These are phyloP conservation scores for Danaus plexippus DNA, from an alignment of 1,140 invertebrate genomes.

Conservation along the genomic window DNA sequence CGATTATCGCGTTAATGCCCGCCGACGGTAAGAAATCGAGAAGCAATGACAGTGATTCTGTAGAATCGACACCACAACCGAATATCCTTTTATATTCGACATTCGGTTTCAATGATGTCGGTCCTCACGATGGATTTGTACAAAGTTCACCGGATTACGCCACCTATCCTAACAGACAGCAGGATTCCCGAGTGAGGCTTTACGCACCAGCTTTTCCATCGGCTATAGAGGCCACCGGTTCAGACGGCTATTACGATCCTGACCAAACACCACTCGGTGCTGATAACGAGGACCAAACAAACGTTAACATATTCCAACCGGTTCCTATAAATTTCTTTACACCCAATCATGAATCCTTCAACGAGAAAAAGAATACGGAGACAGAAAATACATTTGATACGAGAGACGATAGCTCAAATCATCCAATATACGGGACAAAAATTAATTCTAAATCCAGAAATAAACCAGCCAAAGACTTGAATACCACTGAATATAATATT, in stretches of 20 bases:
- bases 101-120: constrained; percentile 61
- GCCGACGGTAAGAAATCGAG: constrained; percentile 35
- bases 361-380: constrained; percentile 18
- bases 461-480: constrained; percentile 31
- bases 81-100: constrained; percentile 57
- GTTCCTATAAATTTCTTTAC: constrained; percentile 37
- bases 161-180: constrained; percentile 32
- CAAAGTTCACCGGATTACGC: constrained; percentile 56
- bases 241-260: constrained; percentile 32
- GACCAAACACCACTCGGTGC: constrained; percentile 17
- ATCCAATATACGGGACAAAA: constrained; percentile 54
- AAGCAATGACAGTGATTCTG: constrained; percentile 34
- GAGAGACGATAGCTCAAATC: constrained; percentile 29
- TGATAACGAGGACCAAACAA: constrained; percentile 19
- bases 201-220: constrained; percentile 60
- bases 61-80: constrained; percentile 44
- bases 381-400: constrained; percentile 22
- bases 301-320: constrained; percentile 16
- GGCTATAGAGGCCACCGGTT: constrained; percentile 39
- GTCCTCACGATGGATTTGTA: constrained; percentile 50
- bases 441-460: constrained; percentile 41
- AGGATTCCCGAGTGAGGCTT: constrained; percentile 45
- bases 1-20: constrained; percentile 31
- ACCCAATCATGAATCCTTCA: constrained; percentile 28
- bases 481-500: constrained; percentile 34